These are phyloP conservation scores for Papilio machaon DNA, from an alignment of 1,140 invertebrate genomes.

Conservation along the genomic window DNA sequence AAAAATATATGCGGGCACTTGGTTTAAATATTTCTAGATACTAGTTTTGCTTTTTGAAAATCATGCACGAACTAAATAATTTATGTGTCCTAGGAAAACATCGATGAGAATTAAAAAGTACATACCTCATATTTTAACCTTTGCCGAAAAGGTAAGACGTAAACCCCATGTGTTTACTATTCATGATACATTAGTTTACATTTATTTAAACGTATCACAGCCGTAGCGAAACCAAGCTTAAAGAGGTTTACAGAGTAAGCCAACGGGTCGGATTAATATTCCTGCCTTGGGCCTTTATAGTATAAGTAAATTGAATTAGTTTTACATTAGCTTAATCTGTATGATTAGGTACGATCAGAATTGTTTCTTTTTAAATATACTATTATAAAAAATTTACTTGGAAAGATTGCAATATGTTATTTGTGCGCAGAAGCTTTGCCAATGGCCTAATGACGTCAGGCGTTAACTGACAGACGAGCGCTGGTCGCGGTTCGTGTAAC, in stretches of 20 bases:
- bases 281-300: not conserved
- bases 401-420: too few relatives aligned
- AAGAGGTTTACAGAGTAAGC: constrained; percentile 11
- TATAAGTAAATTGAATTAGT: constrained; percentile 5
- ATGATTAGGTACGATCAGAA: not conserved
- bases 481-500: too few relatives aligned
- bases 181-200: constrained; percentile 8
- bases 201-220: constrained; percentile 15
- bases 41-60: not conserved
- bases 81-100: too few relatives aligned
- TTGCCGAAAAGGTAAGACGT: not conserved
- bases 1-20: too few relatives aligned
- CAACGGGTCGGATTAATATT: constrained; percentile 5
- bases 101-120: not conserved
- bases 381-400: too few relatives aligned
- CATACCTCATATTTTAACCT: not conserved
- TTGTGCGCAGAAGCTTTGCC: too few relatives aligned
- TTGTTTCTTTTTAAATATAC: not conserved
- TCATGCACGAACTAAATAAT: not conserved
- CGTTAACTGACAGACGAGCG: too few relatives aligned
- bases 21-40: too few relatives aligned
- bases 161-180: not conserved
- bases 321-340: constrained; percentile 3
- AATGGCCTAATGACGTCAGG: too few relatives aligned
- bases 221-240: constrained; percentile 8